Evolutionary conservation across 2,888 invertebrate species (phyloP).

Genomic region (Lycophotia porphyrea): DNA sequence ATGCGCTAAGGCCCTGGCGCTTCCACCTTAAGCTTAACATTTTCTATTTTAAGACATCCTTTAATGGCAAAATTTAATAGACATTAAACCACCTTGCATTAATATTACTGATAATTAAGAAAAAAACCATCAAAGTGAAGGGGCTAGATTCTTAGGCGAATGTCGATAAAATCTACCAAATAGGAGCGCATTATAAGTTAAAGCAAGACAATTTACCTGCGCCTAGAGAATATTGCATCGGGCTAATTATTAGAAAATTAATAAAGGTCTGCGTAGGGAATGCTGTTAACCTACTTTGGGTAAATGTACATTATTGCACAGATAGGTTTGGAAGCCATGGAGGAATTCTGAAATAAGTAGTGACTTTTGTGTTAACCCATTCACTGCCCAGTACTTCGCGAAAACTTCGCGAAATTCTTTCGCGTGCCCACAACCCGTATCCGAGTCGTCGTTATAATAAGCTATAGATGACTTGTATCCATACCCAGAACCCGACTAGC

Average conservation of each 20-base stretch:
- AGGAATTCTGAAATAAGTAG: slow-evolving; percentile 33
- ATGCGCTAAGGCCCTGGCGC: not conserved
- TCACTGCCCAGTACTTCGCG: too few relatives aligned
- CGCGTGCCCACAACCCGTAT: too few relatives aligned
- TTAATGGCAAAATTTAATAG: not conserved
- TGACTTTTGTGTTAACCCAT: slow-evolving; percentile 15
- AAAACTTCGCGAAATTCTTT: too few relatives aligned
- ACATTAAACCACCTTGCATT: not conserved
- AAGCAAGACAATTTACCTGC: slow-evolving; percentile 48
- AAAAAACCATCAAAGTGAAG: slow-evolving; percentile 13
- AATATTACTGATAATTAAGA: not conserved
- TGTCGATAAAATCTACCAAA: slow-evolving; percentile 33
- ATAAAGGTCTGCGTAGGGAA: slow-evolving; percentile 59
- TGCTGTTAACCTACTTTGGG: slow-evolving; percentile 62
- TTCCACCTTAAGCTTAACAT: not conserved
- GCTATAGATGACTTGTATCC: too few relatives aligned
- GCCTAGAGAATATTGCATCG: slow-evolving; percentile 47
- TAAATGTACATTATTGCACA: slow-evolving; percentile 41
- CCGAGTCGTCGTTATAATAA: too few relatives aligned
- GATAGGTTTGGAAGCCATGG: slow-evolving; percentile 36
- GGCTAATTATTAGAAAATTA: slow-evolving; percentile 67
- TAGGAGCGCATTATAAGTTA: slow-evolving; percentile 35
- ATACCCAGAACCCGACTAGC: too few relatives aligned
- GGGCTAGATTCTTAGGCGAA: not conserved
- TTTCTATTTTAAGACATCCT: not conserved